These are phyloP conservation scores for Papilio aristodemus DNA, from an alignment of 1,140 invertebrate species.

Conservation along the genomic window DNA sequence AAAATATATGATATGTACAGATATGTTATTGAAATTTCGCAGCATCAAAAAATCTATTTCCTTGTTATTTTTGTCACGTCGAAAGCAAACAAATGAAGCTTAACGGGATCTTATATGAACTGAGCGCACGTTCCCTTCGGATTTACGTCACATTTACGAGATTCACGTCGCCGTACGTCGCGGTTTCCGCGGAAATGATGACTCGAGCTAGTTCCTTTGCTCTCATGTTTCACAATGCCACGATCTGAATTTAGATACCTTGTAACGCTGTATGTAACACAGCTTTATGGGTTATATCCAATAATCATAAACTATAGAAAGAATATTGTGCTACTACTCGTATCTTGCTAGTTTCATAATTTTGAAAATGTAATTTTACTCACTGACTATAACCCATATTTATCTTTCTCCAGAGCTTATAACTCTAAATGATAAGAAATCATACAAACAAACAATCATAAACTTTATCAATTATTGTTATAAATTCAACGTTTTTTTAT, in stretches of 20 bases:
- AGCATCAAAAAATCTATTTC: constrained; percentile 10
- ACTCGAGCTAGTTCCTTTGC: constrained; percentile 7
- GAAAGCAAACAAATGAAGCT: constrained; percentile 27
- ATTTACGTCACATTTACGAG: constrained; percentile 31
- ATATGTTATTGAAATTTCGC: not conserved
- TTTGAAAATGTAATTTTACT: too few relatives aligned
- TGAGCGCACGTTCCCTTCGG: constrained; percentile 19
- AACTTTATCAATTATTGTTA: too few relatives aligned
- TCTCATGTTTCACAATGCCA: not conserved
- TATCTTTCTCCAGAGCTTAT: too few relatives aligned
- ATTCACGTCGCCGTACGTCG: constrained; percentile 29
- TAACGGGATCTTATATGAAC: constrained; percentile 22
- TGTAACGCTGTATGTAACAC: not conserved
- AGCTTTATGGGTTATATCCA: not conserved
- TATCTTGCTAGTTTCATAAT: too few relatives aligned
- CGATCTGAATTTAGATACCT: constrained; percentile 22
- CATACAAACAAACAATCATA: too few relatives aligned
- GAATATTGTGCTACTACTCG: too few relatives aligned
- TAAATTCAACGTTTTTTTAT: too few relatives aligned
- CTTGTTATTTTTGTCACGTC: constrained; percentile 20
- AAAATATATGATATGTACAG: too few relatives aligned
- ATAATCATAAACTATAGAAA: not conserved
- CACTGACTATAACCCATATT: too few relatives aligned
- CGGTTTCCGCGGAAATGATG: constrained; percentile 28
- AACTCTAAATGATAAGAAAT: too few relatives aligned